Evolutionary conservation across 2,797 vertebrate species (phyloP).

Genomic region (Ctenosaura bakeri): DNA sequence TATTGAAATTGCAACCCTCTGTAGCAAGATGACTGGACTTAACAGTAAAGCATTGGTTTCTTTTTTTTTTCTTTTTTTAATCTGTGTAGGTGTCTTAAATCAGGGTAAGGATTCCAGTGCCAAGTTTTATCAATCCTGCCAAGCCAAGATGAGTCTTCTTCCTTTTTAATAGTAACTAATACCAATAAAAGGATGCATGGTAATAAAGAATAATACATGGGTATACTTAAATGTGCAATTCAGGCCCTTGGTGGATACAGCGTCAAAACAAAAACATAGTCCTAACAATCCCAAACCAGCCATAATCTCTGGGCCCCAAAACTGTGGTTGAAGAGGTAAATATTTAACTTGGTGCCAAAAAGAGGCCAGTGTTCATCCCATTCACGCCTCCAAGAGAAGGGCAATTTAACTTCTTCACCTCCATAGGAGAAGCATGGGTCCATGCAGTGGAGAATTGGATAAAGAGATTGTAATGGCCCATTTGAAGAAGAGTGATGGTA

Average conservation of each 20-base stretch:
- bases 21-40: neutral
- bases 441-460: neutral
- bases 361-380: too few relatives aligned
- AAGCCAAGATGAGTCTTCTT: neutral
- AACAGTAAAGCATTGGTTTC: neutral
- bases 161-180: slow-evolving; percentile 20
- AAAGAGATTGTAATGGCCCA: neutral
- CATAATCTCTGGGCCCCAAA: too few relatives aligned
- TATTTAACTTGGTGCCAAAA: too few relatives aligned
- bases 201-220: neutral
- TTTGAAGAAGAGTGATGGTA: neutral
- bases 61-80: slow-evolving; percentile 9
- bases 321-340: too few relatives aligned
- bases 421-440: neutral
- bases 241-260: neutral
- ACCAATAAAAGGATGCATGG: slow-evolving; percentile 14
- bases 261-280: too few relatives aligned
- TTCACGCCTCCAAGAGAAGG: too few relatives aligned
- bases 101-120: slow-evolving; percentile 20
- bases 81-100: neutral
- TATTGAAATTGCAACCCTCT: neutral
- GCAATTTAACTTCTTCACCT: neutral
- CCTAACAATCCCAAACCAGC: too few relatives aligned
- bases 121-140: slow-evolving; percentile 18
- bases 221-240: neutral